Conservation (phyloP, 2,888 invertebrate genomes). For the Flexamia atlantica region DNA sequence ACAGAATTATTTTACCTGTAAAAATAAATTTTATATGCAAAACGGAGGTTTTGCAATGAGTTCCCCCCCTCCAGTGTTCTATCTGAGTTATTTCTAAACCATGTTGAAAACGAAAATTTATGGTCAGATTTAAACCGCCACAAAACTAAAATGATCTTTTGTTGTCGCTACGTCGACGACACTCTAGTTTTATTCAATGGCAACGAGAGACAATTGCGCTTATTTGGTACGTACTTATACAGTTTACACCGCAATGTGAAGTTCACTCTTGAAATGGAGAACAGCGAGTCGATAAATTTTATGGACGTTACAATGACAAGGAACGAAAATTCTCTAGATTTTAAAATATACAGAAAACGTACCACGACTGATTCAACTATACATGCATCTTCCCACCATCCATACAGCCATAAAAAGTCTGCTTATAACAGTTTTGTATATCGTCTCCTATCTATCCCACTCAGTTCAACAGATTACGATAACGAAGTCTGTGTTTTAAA, state of each 20-base stretch:
- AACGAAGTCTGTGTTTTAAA: no score
- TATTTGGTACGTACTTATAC: not conserved
- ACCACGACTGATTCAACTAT: slow-evolving; percentile 3
- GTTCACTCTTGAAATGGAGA: slow-evolving; percentile 1
- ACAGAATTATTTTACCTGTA: slow-evolving; percentile 20
- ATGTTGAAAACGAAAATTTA: not conserved
- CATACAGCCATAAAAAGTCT: not conserved
- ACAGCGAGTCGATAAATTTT: not conserved
- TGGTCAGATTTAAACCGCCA: not conserved
- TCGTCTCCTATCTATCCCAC: not conserved
- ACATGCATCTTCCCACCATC: not conserved
- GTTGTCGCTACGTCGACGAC: not conserved
- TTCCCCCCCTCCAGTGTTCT: not conserved
- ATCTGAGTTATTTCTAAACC: not conserved
- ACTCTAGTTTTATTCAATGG: slow-evolving; percentile 16
- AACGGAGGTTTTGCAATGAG: not conserved
- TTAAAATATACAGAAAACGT: slow-evolving; percentile 1
- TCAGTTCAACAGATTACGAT: not conserved
- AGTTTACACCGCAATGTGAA: not conserved
- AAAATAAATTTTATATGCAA: slow-evolving; percentile 8
- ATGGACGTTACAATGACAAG: not conserved
- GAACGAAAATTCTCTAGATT: not conserved
- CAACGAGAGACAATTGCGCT: not conserved
- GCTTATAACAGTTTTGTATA: slow-evolving; percentile 22
- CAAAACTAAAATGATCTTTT: not conserved